These are phyloP conservation scores for Oxyscelio sp. DNA, from an alignment of 2,888 invertebrate species.

Conservation along the genomic window DNA sequence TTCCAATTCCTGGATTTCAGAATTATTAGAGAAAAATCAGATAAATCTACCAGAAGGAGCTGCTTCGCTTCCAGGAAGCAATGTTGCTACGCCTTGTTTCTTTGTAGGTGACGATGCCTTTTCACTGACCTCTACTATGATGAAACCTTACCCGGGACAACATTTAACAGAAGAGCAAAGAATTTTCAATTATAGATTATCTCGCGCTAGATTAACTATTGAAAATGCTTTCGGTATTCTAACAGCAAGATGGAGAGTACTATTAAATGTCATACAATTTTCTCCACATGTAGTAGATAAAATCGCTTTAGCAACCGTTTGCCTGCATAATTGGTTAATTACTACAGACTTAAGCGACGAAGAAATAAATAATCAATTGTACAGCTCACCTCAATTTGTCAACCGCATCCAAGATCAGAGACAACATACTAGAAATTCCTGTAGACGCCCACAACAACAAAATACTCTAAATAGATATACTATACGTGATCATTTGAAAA, in stretches of 20 bases:
- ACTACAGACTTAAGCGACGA: not conserved
- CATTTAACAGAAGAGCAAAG: not conserved
- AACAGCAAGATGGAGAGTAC: conserved; percentile 15
- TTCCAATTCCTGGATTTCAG: conserved; percentile 46
- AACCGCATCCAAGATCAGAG: not conserved
- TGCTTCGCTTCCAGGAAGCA: not conserved
- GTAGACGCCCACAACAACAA: no score
- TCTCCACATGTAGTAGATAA: not conserved
- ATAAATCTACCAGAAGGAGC: conserved; percentile 58
- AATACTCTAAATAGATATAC: no score
- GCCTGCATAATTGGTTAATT: conserved; percentile 8
- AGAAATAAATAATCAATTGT: not conserved
- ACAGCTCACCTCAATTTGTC: not conserved
- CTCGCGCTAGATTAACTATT: conserved; percentile 2
- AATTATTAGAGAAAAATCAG: conserved; percentile 32
- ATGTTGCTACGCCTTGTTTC: not conserved
- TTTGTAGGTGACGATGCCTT: conserved; percentile 14
- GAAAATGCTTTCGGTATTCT: conserved; percentile 20
- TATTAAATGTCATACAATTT: not conserved
- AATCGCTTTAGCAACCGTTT: not conserved
- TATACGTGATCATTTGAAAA: not conserved
- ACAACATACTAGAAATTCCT: not conserved
- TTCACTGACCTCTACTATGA: not conserved
- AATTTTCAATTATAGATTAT: conserved; percentile 27
- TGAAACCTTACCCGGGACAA: conserved; percentile 10